These are phyloP conservation scores for Pandemis cinnamomeana DNA, from an alignment of 2,888 invertebrate genomes.

Conservation along the genomic window DNA sequence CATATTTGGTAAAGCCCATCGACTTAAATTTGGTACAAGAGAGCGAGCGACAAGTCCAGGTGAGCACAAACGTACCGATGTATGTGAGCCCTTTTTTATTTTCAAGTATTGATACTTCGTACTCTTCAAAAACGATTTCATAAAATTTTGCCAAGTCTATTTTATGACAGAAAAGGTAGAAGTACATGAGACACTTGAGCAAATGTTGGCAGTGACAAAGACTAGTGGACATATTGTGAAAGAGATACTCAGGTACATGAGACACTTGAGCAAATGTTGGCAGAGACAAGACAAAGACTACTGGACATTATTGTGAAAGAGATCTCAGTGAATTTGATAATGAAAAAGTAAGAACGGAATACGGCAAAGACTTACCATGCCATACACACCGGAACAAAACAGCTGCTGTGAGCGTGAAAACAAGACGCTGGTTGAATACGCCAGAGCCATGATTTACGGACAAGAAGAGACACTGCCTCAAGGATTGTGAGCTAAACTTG, in stretches of 20 bases:
- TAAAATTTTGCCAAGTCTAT: neutral
- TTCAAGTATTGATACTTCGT: neutral
- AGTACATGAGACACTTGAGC: neutral
- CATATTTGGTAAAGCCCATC: neutral
- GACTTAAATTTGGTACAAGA: neutral
- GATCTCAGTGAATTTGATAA: neutral
- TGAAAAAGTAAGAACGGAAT: too few relatives aligned
- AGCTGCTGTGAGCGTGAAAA: too few relatives aligned
- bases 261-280: too few relatives aligned
- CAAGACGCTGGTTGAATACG: too few relatives aligned
- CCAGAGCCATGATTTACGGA: too few relatives aligned
- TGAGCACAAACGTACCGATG: neutral
- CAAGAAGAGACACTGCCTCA: too few relatives aligned
- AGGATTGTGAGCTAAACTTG: too few relatives aligned
- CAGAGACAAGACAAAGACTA: too few relatives aligned
- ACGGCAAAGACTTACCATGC: too few relatives aligned
- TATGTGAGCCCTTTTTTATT: neutral
- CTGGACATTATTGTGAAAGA: too few relatives aligned
- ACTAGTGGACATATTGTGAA: slow-evolving; percentile 8
- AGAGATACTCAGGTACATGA: neutral
- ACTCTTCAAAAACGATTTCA: neutral
- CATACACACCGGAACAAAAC: too few relatives aligned
- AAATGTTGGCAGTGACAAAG: neutral
- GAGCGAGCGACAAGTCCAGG: slow-evolving; percentile 16
- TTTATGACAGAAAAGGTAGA: neutral